Evolutionary conservation across 2,113 vertebrate genomes (phyloP).

Genomic region (human): DNA sequence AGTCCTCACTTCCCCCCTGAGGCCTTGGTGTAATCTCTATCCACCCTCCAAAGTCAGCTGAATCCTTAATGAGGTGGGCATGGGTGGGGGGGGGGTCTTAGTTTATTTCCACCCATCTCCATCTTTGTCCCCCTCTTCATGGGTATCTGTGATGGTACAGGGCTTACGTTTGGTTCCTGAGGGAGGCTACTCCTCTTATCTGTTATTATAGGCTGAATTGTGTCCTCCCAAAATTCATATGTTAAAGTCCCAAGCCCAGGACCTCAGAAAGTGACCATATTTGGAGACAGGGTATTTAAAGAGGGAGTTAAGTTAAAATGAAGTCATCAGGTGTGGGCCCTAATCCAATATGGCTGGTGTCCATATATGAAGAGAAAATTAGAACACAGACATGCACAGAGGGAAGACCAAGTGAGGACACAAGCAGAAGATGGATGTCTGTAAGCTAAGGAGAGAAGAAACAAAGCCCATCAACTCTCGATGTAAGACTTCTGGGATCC

Average conservation of each 20-base stretch:
- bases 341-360: not conserved
- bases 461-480: rapidly evolving
- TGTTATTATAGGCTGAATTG: not conserved
- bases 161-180: not conserved
- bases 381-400: not conserved
- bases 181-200: not conserved
- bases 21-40: not conserved
- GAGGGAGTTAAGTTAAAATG: not conserved
- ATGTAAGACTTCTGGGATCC: not conserved
- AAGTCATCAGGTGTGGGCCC: not conserved
- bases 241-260: not conserved
- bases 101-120: not conserved
- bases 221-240: not conserved
- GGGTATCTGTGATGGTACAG: not conserved
- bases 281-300: not conserved
- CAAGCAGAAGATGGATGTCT: not conserved
- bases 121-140: not conserved
- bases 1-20: rapidly evolving
- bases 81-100: not conserved
- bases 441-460: not conserved
- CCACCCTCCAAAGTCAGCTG: not conserved
- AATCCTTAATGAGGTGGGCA: not conserved
- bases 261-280: not conserved
- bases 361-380: not conserved
- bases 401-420: not conserved